Evolutionary conservation across 2,797 vertebrate genomes (phyloP).

Genomic region (Myotis planiceps): DNA sequence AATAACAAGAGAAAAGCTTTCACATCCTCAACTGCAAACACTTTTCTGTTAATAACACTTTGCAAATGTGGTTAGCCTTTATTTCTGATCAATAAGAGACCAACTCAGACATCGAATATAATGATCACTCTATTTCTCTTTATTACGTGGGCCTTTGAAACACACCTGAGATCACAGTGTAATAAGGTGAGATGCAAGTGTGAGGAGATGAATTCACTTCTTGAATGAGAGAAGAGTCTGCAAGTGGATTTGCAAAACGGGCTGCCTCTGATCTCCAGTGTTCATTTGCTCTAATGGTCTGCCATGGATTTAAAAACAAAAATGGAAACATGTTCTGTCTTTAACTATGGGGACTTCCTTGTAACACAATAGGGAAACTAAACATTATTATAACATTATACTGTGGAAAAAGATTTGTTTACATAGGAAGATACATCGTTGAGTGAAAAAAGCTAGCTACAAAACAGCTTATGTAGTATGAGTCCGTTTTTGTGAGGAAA

Average conservation of each 20-base stretch:
- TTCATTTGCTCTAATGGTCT: background rate
- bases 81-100: background rate
- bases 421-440: background rate
- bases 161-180: background rate
- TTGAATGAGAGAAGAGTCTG: background rate
- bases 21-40: constrained; percentile 15
- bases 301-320: background rate
- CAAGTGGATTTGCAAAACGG: background rate
- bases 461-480: background rate
- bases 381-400: background rate
- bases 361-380: background rate
- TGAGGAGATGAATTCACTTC: background rate
- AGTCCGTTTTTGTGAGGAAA: background rate
- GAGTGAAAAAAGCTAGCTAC: background rate
- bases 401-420: background rate
- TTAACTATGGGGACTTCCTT: background rate
- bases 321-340: background rate
- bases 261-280: background rate
- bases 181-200: background rate
- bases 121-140: background rate
- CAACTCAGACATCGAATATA: background rate
- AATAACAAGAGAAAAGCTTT: background rate
- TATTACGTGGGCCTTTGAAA: background rate
- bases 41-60: background rate
- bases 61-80: background rate